Base-by-base conservation (phyloP, 2,888 invertebrate genomes). In the Epistrophe eligans region DNA sequence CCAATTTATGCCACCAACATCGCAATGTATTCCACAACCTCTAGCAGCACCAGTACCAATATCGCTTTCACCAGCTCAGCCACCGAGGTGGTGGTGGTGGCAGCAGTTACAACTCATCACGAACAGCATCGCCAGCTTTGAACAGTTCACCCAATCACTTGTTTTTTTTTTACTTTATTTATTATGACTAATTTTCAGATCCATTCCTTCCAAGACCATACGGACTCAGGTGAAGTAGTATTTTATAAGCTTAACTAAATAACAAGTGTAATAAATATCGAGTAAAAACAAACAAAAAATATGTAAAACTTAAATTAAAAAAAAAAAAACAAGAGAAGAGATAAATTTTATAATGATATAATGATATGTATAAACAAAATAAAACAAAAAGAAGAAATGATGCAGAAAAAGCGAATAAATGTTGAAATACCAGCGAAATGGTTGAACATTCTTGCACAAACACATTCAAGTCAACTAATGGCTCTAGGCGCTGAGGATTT, bases 181-280 rank as follows among this genome's bases (percentile, higher is more conserved):
- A 11, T 17, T 3, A 17, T 17, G 4, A 17, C 4, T 48, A 83
- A 88, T 81, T 76, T 91, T 91, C 0, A 97, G 99, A 99, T 91
- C 95, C 98, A 58, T 99, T 99, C 93, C 94, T 99, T 89, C 99
- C 99, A 5, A 96, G 97, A 17, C 98, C 98, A 94, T 98, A 90
- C 97, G 97, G 93, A 95, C 95, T 90, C 97, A 97, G 94, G 95
- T 98, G 93, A 98, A 98, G 95, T 98, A 96, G 91, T 92, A 91
- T 89, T 90, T 88, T 89, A 88, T 91, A 92, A 91, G 90, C 80
- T 89, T 88, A 90, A 90, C 88, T 89, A 85, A 81, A 88, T 72
- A 88, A 77, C 73, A 77, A 77, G 85, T 85, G 77, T 83, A 35
- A 50, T 19, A 50, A 82, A 87, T 79, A 76, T 83, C 76, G 82